Conservation (phyloP, 2,113 vertebrate species). For the Benthochromis sp. region DNA sequence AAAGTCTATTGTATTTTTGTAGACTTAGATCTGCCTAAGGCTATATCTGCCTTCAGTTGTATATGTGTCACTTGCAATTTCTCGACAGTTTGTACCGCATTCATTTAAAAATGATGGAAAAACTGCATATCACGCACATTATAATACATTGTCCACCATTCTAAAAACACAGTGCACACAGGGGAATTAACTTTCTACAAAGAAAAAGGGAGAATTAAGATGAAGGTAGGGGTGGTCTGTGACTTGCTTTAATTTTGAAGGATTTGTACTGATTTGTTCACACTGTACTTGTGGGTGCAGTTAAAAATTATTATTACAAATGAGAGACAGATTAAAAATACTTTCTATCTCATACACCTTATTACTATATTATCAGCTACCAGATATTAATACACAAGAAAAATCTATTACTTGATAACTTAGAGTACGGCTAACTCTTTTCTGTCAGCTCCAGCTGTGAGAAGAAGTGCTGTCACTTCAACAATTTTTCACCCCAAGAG, state of each 20-base stretch:
- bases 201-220: neutral
- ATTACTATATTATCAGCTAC: neutral
- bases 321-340: neutral
- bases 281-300: neutral
- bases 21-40: neutral
- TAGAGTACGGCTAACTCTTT: neutral
- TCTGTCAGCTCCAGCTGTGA: neutral
- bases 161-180: neutral
- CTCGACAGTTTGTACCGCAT: neutral
- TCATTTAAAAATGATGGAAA: neutral
- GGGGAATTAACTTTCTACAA: neutral
- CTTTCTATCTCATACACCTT: neutral
- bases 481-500: neutral
- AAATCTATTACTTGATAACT: neutral
- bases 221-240: neutral
- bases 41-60: neutral
- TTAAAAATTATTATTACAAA: neutral
- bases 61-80: neutral
- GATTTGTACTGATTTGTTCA: neutral
- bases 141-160: neutral
- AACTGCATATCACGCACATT: neutral
- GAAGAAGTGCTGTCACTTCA: neutral
- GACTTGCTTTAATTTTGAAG: neutral
- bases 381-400: neutral
- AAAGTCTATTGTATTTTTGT: neutral